Evolutionary conservation across 2,888 invertebrate genomes (phyloP).

Genomic region (Drosophila dives): DNA sequence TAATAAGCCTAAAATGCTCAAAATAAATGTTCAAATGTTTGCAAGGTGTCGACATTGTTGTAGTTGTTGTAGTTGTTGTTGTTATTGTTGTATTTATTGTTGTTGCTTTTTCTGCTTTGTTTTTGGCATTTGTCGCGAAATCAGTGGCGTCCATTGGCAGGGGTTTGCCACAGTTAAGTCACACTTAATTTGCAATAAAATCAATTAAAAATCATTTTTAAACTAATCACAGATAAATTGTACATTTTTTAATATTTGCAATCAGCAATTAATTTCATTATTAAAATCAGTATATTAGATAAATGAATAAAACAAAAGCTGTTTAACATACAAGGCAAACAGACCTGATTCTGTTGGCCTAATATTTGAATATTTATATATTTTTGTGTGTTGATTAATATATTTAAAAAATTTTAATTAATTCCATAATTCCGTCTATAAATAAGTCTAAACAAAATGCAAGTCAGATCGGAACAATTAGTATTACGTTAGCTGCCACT

Average conservation of each 20-base stretch:
- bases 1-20: conserved; percentile 62
- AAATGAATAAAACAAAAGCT: not conserved
- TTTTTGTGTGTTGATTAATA: not conserved
- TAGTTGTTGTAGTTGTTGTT: no score
- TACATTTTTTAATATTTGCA: not conserved
- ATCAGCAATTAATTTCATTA: not conserved
- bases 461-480: not conserved
- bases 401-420: not conserved
- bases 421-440: not conserved
- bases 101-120: conserved; percentile 4
- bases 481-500: conserved; percentile 12
- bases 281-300: not conserved
- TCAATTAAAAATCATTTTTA: not conserved
- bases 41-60: no score
- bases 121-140: conserved; percentile 7
- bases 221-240: not conserved
- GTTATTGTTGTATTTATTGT: not conserved
- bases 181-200: not conserved
- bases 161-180: conserved; percentile 2
- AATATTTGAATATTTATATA: not conserved
- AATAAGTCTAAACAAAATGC: not conserved
- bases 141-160: conserved; percentile 29
- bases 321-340: not conserved
- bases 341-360: not conserved
- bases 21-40: conserved; percentile 32